These are phyloP conservation scores for Apogon hyalosoma DNA, from an alignment of 2,797 vertebrate species.

Conservation along the genomic window DNA sequence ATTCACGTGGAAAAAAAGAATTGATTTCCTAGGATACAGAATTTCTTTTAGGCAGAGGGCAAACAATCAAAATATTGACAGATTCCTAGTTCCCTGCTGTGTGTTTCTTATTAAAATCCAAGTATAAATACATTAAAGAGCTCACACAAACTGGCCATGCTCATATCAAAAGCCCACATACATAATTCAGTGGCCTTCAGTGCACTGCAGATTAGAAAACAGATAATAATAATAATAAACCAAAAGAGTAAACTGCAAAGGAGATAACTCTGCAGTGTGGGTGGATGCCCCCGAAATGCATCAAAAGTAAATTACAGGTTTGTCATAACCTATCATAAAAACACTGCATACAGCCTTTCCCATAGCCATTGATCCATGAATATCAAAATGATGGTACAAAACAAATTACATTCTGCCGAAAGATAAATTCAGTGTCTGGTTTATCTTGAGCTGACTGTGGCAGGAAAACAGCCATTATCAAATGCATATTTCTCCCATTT, in stretches of 20 bases:
- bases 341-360: constrained; percentile 16
- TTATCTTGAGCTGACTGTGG: constrained; percentile 49
- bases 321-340: constrained; percentile 52
- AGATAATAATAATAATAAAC: constrained; percentile 43
- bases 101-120: constrained; percentile 37
- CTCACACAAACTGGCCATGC: constrained; percentile 17
- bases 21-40: constrained; percentile 14
- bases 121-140: constrained; percentile 17
- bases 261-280: neutral
- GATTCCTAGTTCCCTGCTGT: constrained; percentile 10
- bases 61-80: constrained; percentile 40
- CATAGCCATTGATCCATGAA: constrained; percentile 51
- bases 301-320: constrained; percentile 48
- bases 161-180: constrained; percentile 44
- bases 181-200: constrained; percentile 59
- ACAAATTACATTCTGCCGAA: constrained; percentile 40
- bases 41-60: constrained; percentile 21
- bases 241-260: constrained; percentile 14
- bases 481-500: constrained; percentile 61
- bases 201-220: constrained; percentile 31
- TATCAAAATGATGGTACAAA: constrained; percentile 44
- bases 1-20: constrained; percentile 27
- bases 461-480: constrained; percentile 56
- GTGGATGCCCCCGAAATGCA: constrained; percentile 7
- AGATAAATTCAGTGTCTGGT: constrained; percentile 49